Evolutionary conservation across 2,113 vertebrate species (phyloP).

Genomic region (Chaetorhynchus papuensis): DNA sequence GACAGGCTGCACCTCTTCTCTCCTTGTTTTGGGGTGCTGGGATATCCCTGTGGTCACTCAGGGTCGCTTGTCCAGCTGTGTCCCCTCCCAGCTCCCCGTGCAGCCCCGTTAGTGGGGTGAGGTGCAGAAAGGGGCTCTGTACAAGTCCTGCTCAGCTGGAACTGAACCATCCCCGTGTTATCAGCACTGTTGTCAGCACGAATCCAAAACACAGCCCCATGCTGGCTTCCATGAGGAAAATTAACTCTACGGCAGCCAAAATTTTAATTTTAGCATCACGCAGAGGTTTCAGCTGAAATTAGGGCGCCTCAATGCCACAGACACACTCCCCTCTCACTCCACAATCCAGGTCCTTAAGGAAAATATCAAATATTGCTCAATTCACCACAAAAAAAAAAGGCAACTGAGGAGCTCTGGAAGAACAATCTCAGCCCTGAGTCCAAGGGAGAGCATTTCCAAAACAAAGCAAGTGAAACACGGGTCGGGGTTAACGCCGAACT

Average conservation of each 20-base stretch:
- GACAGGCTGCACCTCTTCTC: background rate
- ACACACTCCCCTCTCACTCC: background rate
- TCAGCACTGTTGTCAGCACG: background rate
- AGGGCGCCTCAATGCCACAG: rapidly evolving
- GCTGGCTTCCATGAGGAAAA: background rate
- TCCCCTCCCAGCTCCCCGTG: background rate
- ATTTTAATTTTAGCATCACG: background rate
- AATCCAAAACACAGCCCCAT: background rate
- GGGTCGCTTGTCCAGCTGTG: background rate
- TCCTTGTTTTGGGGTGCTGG: background rate
- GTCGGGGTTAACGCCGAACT: background rate
- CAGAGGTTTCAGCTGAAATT: background rate
- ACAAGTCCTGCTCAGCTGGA: background rate
- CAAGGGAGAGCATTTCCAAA: background rate
- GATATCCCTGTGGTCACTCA: background rate
- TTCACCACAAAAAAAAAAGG: background rate
- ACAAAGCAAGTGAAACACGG: background rate
- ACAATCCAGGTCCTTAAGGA: background rate
- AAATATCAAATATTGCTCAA: background rate
- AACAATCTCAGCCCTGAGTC: background rate
- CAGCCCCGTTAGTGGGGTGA: background rate
- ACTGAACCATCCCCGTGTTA: background rate
- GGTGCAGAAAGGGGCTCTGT: background rate
- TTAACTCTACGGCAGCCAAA: background rate
- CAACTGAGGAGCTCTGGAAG: background rate